Percentiles rank a stretch among this genome's conserved stretches.
phyloP scores from a whole-genome alignment of 2,113 vertebrate species.

The Lophius piscatorius region DNA sequence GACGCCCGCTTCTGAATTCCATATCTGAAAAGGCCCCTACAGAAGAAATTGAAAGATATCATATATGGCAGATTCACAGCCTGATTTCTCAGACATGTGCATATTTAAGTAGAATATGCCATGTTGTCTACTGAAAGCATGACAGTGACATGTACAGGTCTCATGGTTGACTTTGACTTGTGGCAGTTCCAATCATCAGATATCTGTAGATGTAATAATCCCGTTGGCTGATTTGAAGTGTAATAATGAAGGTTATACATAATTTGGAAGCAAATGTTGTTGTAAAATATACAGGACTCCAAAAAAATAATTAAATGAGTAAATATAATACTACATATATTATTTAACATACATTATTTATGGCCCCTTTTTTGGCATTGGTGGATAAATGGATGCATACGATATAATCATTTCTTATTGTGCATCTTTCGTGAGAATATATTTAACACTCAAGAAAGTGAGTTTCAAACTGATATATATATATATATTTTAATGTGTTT shows the following conservation, averaged over 20 bases:
- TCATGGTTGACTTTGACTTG: too few species aligned
- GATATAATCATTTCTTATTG: background rate
- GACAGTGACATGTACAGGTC: too few species aligned
- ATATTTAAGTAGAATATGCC: conserved; percentile 10
- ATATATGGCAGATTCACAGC: conserved; percentile 3
- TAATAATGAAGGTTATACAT: too few species aligned
- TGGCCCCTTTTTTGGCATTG: too few species aligned
- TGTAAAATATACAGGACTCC: background rate
- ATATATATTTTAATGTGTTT: background rate
- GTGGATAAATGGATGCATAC: background rate
- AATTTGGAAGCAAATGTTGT: background rate
- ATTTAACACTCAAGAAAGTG: background rate
- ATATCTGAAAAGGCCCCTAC: background rate
- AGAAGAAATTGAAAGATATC: background rate
- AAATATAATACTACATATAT: too few species aligned
- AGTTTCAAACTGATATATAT: too few species aligned
- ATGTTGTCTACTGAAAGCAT: too few species aligned
- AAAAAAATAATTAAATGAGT: too few species aligned
- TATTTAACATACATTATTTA: too few species aligned
- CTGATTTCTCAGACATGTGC: background rate
- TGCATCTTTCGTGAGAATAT: background rate
- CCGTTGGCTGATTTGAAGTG: too few species aligned
- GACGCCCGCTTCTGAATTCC: background rate
- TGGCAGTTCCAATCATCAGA: too few species aligned
- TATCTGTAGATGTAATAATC: too few species aligned